A percentile compares a stretch with the other conserved stretches of the same genome.
phyloP scores from a whole-genome alignment of 2,113 vertebrate species.

The Paralichthys olivaceus region DNA sequence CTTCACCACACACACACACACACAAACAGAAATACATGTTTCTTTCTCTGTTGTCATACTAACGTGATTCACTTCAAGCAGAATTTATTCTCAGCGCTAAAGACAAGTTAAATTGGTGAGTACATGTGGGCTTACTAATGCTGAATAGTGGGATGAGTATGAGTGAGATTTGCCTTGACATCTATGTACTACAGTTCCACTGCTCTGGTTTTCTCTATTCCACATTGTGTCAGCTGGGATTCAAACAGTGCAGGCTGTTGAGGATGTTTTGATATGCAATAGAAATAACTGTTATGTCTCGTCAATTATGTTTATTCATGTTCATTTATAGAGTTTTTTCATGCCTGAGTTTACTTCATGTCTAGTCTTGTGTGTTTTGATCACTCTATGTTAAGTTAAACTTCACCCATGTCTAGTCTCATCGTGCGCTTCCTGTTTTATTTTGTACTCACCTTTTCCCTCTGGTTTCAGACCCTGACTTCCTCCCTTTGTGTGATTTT shows the following conservation, averaged over 20 bases:
- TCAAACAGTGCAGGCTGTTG: slow-evolving; percentile 8
- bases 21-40: neutral
- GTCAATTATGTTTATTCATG: too few relatives aligned
- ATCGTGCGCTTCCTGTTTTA: too few relatives aligned
- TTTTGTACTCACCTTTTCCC: too few relatives aligned
- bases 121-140: slow-evolving; percentile 33
- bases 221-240: slow-evolving; percentile 22
- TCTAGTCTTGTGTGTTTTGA: too few relatives aligned
- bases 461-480: too few relatives aligned
- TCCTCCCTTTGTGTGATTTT: too few relatives aligned
- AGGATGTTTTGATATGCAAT: slow-evolving; percentile 11
- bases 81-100: slow-evolving; percentile 20
- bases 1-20: slow-evolving; percentile 2
- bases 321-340: too few relatives aligned
- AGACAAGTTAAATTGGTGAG: slow-evolving; percentile 38
- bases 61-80: slow-evolving; percentile 30
- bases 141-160: neutral
- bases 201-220: neutral
- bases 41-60: slow-evolving; percentile 43
- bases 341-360: too few relatives aligned
- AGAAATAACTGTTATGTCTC: too few relatives aligned
- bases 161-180: slow-evolving; percentile 32
- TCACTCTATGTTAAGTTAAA: too few relatives aligned
- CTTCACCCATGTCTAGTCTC: too few relatives aligned
- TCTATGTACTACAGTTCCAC: slow-evolving; percentile 23